Evolutionary conservation across 2,888 invertebrate genomes (phyloP).

Genomic region (Eupithecia abbreviata): DNA sequence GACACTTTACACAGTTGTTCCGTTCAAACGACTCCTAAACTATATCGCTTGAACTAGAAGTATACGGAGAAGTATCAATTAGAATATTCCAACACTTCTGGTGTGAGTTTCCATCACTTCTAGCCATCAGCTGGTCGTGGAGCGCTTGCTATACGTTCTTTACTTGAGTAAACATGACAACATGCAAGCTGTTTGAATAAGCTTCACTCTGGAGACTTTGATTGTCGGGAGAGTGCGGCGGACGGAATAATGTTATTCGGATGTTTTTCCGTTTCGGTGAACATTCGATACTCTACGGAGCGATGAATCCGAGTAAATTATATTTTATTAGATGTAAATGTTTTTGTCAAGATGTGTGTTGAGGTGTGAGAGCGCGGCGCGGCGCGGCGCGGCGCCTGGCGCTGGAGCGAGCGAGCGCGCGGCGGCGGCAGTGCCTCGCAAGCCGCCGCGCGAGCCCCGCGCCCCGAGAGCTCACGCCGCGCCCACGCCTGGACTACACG

Average conservation of each 20-base stretch:
- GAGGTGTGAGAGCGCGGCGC: not conserved
- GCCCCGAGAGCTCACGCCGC: not conserved
- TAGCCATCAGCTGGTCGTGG: not conserved
- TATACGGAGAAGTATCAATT: not conserved
- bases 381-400: not conserved
- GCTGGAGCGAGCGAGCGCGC: conserved; percentile 5
- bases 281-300: not conserved
- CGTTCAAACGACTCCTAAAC: not conserved
- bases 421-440: conserved; percentile 21
- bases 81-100: not conserved
- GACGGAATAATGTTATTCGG: not conserved
- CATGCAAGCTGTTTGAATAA: no score
- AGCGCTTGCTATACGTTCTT: not conserved
- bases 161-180: no score
- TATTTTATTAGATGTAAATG: not conserved
- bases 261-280: conserved; percentile 1
- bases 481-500: not conserved
- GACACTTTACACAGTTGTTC: not conserved
- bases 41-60: not conserved
- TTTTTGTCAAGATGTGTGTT: not conserved
- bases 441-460: conserved; percentile 20
- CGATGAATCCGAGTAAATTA: not conserved
- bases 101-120: no score
- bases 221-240: not conserved
- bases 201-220: no score